A percentile compares a stretch with the other conserved stretches of the same genome.
These are phyloP conservation scores for Thera obeliscata DNA, from an alignment of 2,888 invertebrate species.

Conservation along the genomic window DNA sequence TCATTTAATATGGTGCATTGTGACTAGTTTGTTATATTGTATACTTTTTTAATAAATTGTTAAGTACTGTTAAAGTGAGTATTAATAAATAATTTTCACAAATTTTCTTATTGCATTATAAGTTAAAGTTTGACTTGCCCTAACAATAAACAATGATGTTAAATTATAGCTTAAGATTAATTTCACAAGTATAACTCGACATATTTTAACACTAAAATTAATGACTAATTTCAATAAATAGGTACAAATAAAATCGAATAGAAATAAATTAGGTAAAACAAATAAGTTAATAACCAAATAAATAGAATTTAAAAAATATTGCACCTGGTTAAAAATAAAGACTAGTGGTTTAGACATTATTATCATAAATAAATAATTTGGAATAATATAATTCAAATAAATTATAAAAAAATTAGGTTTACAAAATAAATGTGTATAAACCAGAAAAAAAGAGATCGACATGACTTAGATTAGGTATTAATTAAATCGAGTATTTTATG, in stretches of 20 bases:
- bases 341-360: conserved; percentile 11
- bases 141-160: conserved; percentile 4
- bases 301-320: conserved; percentile 19
- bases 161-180: conserved; percentile 3
- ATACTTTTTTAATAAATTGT: conserved; percentile 57
- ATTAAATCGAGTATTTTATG: conserved; percentile 10
- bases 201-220: conserved; percentile 25
- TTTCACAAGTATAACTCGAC: conserved; percentile 2
- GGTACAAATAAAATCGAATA: conserved; percentile 3
- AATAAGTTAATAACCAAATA: conserved; percentile 3
- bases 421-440: conserved; percentile 14
- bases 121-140: conserved; percentile 17
- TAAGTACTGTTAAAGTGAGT: conserved; percentile 55
- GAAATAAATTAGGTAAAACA: conserved; percentile 5
- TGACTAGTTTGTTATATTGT: conserved; percentile 42
- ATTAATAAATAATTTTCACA: conserved; percentile 57
- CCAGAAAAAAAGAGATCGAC: conserved; percentile 20
- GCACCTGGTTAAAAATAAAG: conserved; percentile 20
- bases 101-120: conserved; percentile 57
- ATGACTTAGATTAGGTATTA: background rate
- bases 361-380: conserved; percentile 11
- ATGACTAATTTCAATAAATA: conserved; percentile 4
- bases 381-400: conserved; percentile 26
- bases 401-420: conserved; percentile 10
- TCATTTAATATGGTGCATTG: conserved; percentile 58